Evolutionary conservation across 2,888 invertebrate species (phyloP).

Genomic region (Mayetiola destructor): DNA sequence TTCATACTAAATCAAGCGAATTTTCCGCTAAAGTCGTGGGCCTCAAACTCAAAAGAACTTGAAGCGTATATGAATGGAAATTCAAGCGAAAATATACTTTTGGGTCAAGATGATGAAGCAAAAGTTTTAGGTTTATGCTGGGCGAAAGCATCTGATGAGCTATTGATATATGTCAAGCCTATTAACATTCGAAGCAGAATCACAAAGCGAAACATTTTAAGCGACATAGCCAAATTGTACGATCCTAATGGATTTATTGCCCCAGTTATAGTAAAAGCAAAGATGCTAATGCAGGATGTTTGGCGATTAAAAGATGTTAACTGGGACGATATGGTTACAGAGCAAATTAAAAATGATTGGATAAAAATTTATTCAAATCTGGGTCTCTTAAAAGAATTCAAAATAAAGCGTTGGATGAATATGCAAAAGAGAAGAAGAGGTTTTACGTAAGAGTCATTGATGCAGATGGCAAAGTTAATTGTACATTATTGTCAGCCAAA

Average conservation of each 20-base stretch:
- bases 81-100: not conserved
- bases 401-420: not conserved
- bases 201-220: constrained; percentile 11
- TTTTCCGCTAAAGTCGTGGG: constrained; percentile 1
- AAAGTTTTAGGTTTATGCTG: constrained; percentile 14
- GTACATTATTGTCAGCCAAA: not conserved
- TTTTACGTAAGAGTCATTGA: not conserved
- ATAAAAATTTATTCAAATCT: not conserved
- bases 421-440: not conserved
- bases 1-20: not conserved
- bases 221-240: not conserved
- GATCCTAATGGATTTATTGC: constrained; percentile 14
- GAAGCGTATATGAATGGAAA: not conserved
- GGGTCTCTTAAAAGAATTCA: not conserved
- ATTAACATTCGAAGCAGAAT: not conserved
- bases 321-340: not conserved
- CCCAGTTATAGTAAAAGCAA: not conserved
- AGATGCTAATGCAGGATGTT: not conserved
- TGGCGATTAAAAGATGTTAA: not conserved
- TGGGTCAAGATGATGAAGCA: not conserved
- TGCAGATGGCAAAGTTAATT: not conserved
- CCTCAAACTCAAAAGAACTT: constrained; percentile 5
- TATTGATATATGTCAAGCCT: not conserved
- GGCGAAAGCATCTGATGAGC: not conserved
- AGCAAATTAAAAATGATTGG: not conserved